A percentile compares a stretch with the other conserved stretches of the same genome.
phyloP scores from a whole-genome alignment of 2,113 vertebrate species.

The Peucedramus taeniatus region DNA sequence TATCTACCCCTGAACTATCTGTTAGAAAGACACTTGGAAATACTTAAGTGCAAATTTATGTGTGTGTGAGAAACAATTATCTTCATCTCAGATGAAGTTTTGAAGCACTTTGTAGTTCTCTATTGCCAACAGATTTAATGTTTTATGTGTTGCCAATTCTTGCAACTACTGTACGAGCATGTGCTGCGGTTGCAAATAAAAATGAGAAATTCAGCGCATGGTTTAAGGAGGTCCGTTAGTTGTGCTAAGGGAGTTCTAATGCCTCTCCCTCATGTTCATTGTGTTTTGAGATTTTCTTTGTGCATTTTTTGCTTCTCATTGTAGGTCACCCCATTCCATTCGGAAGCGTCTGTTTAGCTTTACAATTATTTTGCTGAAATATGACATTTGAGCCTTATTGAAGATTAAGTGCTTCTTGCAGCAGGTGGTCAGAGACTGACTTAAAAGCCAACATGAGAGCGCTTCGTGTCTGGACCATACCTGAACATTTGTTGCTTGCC shows the following conservation, averaged over 20 bases:
- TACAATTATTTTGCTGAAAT: slow-evolving; percentile 70
- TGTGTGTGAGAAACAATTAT: slow-evolving; percentile 70
- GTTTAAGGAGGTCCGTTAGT: slow-evolving; percentile 68
- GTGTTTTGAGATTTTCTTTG: slow-evolving; percentile 62
- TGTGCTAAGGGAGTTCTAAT: slow-evolving; percentile 47
- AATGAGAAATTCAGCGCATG: slow-evolving; percentile 34
- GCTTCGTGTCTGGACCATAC: slow-evolving; percentile 59
- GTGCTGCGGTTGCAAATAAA: slow-evolving; percentile 70
- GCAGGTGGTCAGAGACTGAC: slow-evolving; percentile 71
- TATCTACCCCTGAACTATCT: slow-evolving; percentile 51
- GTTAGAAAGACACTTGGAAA: slow-evolving; percentile 68
- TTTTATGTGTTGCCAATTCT: slow-evolving; percentile 83
- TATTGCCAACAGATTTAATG: slow-evolving; percentile 86
- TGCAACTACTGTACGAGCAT: slow-evolving; percentile 64
- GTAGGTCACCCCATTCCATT: slow-evolving; percentile 72
- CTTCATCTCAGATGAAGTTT: slow-evolving; percentile 78
- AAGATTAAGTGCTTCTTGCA: slow-evolving; percentile 75
- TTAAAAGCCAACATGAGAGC: slow-evolving; percentile 5
- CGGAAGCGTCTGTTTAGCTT: slow-evolving; percentile 79
- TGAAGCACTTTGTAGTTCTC: slow-evolving; percentile 96
- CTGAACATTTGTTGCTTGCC: slow-evolving; percentile 36
- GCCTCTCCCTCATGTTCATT: slow-evolving; percentile 57
- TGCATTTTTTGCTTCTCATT: slow-evolving; percentile 73
- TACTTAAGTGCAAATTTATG: slow-evolving; percentile 70
- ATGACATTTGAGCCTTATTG: slow-evolving; percentile 76